A percentile compares a stretch with the other conserved stretches of the same genome.
These are phyloP conservation scores for Caenorhabditis tropicalis DNA, from an alignment of 1,140 invertebrate genomes.

Conservation along the genomic window DNA sequence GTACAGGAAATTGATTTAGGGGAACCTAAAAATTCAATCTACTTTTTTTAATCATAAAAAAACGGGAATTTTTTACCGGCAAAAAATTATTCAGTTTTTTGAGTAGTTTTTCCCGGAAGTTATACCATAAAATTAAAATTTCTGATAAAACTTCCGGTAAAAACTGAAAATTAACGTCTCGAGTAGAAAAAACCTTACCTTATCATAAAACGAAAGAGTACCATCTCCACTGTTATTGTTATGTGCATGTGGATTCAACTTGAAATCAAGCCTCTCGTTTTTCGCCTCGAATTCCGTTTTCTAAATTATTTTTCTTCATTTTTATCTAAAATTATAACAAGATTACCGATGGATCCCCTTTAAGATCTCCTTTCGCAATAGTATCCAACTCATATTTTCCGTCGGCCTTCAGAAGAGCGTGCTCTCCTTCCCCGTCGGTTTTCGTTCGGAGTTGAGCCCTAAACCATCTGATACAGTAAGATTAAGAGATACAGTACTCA, in stretches of 20 bases:
- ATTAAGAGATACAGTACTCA: slow-evolving; percentile 36
- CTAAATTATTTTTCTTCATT: neutral
- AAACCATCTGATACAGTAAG: neutral
- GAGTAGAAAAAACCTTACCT: slow-evolving; percentile 54
- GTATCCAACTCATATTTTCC: slow-evolving; percentile 72
- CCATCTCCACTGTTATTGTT: slow-evolving; percentile 65
- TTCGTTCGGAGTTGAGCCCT: slow-evolving; percentile 66
- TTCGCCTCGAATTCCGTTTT: slow-evolving; percentile 66
- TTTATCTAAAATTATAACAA: neutral
- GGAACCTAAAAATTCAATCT: no score
- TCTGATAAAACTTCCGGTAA: no score
- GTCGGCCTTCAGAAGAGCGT: slow-evolving; percentile 69
- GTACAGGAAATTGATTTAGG: no score
- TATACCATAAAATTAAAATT: no score
- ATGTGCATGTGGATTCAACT: slow-evolving; percentile 65
- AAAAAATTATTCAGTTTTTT: no score
- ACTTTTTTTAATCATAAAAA: no score
- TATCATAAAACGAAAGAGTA: slow-evolving; percentile 63
- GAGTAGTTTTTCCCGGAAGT: no score
- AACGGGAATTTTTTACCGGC: no score
- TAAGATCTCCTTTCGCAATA: slow-evolving; percentile 62
- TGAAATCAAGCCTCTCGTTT: slow-evolving; percentile 70
- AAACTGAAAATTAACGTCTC: no score
- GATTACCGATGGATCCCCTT: slow-evolving; percentile 55
- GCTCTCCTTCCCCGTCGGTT: slow-evolving; percentile 60